These are phyloP conservation scores for Oplegnathus fasciatus DNA, from an alignment of 2,113 vertebrate genomes.

Conservation along the genomic window DNA sequence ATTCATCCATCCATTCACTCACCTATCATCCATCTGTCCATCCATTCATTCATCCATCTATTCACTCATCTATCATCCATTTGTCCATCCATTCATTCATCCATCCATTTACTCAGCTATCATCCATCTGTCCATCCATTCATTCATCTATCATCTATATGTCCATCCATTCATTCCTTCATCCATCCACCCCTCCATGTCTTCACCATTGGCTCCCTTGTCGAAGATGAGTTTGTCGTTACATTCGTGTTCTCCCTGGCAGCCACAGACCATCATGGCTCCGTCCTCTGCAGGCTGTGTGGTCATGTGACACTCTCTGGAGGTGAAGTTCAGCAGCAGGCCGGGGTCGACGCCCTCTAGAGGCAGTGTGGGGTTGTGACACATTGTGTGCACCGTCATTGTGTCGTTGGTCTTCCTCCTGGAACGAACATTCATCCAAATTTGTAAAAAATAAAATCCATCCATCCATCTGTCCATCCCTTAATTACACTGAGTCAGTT, in stretches of 20 bases:
- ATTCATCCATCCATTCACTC: too few species aligned
- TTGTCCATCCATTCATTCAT: neutral
- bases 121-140: neutral
- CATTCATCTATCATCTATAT: neutral
- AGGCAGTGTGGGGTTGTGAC: constrained; percentile 86
- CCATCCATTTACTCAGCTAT: neutral
- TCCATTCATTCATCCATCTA: neutral
- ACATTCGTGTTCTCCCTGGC: constrained; percentile 89
- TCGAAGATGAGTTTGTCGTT: constrained; percentile 92
- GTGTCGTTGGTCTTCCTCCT: constrained; percentile 91
- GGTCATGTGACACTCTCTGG: constrained; percentile 87
- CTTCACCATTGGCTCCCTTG: constrained; percentile 87
- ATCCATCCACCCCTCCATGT: neutral
- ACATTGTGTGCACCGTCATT: constrained; percentile 87
- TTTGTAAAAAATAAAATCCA: too few species aligned
- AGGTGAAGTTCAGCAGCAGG: constrained; percentile 87
- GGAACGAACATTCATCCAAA: neutral
- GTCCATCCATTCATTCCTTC: rapidly evolving
- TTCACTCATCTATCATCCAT: neutral
- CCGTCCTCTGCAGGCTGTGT: constrained; percentile 79
- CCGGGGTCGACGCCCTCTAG: constrained; percentile 88
- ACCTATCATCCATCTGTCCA: too few species aligned
- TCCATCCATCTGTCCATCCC: too few species aligned
- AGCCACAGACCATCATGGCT: constrained; percentile 87
- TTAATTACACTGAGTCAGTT: too few species aligned